phyloP scores from a whole-genome alignment of 1,140 invertebrate genomes.

The Prorops nasuta region DNA sequence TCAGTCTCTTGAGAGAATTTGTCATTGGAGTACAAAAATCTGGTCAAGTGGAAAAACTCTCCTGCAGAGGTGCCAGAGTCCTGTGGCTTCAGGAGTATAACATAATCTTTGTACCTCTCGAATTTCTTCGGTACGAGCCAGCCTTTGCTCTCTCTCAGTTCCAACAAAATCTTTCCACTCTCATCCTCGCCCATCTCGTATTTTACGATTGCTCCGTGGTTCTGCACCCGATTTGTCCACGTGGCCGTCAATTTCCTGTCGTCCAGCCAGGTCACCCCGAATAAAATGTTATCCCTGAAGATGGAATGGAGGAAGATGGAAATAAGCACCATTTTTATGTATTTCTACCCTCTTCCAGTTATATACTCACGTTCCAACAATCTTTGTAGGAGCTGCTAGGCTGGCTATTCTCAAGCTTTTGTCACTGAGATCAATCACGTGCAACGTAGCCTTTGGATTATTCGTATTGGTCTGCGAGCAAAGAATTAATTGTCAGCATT shows the following conservation, averaged over 20 bases:
- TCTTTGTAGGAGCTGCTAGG: slow-evolving; percentile 31
- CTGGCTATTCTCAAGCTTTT: slow-evolving; percentile 23
- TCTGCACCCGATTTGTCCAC: slow-evolving; percentile 87
- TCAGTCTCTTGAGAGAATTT: slow-evolving; percentile 47
- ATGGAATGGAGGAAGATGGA: neutral
- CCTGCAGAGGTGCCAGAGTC: slow-evolving; percentile 43
- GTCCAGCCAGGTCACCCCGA: slow-evolving; percentile 74
- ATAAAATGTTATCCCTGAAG: slow-evolving; percentile 65
- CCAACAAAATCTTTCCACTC: slow-evolving; percentile 16
- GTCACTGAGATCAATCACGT: slow-evolving; percentile 50
- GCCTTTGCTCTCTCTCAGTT: slow-evolving; percentile 23
- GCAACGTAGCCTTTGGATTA: slow-evolving; percentile 55
- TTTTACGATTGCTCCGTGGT: slow-evolving; percentile 56
- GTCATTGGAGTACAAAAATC: slow-evolving; percentile 35
- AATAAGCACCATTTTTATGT: neutral
- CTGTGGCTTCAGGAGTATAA: slow-evolving; percentile 46
- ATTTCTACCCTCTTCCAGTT: slow-evolving; percentile 9
- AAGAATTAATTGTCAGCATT: too few species aligned
- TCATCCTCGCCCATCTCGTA: slow-evolving; percentile 48
- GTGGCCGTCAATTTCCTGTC: slow-evolving; percentile 64
- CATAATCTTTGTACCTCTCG: slow-evolving; percentile 11
- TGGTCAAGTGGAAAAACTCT: slow-evolving; percentile 49
- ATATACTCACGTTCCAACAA: slow-evolving; percentile 37
- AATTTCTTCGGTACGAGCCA: slow-evolving; percentile 27
- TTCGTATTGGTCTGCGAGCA: slow-evolving; percentile 49